phyloP scores from a whole-genome alignment of 2,888 invertebrate genomes.

The Cryptus viduatorius region DNA sequence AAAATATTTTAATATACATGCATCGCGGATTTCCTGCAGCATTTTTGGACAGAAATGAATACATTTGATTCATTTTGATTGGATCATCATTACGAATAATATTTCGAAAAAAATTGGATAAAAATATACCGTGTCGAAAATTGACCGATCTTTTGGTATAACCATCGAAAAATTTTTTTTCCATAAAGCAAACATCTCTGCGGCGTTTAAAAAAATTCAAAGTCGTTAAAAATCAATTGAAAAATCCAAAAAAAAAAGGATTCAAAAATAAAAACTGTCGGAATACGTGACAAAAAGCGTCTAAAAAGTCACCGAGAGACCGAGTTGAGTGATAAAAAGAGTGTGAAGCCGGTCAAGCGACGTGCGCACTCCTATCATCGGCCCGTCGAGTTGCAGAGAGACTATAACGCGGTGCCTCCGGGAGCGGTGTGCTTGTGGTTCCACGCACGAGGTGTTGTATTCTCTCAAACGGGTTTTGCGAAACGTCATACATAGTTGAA shows the following conservation, averaged over 20 bases:
- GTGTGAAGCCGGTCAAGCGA: slow-evolving; percentile 48
- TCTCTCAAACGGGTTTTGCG: background rate
- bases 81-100: too few species aligned
- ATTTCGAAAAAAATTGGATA: too few species aligned
- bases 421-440: background rate
- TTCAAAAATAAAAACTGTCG: background rate
- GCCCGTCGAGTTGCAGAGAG: slow-evolving; percentile 31
- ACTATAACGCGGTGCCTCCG: background rate
- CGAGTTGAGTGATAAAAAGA: slow-evolving; percentile 19
- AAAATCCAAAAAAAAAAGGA: background rate
- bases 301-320: background rate
- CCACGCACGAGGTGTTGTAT: background rate
- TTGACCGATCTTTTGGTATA: too few species aligned
- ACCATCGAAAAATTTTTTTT: too few species aligned
- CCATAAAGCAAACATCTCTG: background rate
- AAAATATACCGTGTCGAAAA: too few species aligned
- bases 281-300: background rate
- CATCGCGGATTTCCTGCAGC: too few species aligned
- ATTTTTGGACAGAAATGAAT: too few species aligned
- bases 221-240: background rate
- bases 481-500: background rate
- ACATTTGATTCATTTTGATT: too few species aligned
- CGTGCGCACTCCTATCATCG: slow-evolving; percentile 49
- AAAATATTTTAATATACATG: too few species aligned
- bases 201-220: background rate